Evolutionary conservation across 2,888 invertebrate species (phyloP), one percentile per base, ranked within the genome.

Genomic region (Gastracanthus pulcherrimus): DNA sequence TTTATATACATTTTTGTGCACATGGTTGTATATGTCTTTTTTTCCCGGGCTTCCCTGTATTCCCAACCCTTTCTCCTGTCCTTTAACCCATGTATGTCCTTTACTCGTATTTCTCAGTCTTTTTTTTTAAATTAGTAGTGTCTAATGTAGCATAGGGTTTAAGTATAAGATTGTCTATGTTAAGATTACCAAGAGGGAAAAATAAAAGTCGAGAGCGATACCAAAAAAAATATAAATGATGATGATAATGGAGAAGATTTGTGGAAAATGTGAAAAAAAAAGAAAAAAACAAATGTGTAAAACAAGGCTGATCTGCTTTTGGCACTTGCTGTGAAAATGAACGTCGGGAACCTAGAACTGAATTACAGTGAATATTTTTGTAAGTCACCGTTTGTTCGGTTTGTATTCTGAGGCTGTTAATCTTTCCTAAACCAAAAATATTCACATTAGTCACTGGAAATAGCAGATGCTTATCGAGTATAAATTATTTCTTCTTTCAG

Each of bases 71-170:
- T 58, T 45, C 51, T n/a, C n/a, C n/a, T n/a, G n/a, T n/a, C n/a
- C n/a, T n/a, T n/a, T n/a, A n/a, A n/a, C n/a, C n/a, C n/a, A n/a
- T n/a, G n/a, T n/a, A n/a, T n/a, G 5, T 23, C 41, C 16, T 70
- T 13, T 72, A 64, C 66, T 62, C 66, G 69, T 71, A 62, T 74
- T 58, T 74, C 34, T 74, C 45, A 58, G 55, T 51, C 19, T 55
- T 75, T 41, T 67, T 81, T 48, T 72, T 55, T 76, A 71, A 62
- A 81, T 51, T 77, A 72, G 70, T n/a, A 75, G 38, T 64, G 55
- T 31, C 38, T 51, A 62, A 48, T 71, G 19, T 69, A 74, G 19
- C 19, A 55, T 67, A 75, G 67, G 55, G 19, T 62, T 69, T 64
- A 74, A 77, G 67, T 26, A 51, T 80, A 29, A 77, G 45, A 51